Conservation (phyloP, 2,888 invertebrate genomes). For the Caenorhabditis plicata region DNA sequence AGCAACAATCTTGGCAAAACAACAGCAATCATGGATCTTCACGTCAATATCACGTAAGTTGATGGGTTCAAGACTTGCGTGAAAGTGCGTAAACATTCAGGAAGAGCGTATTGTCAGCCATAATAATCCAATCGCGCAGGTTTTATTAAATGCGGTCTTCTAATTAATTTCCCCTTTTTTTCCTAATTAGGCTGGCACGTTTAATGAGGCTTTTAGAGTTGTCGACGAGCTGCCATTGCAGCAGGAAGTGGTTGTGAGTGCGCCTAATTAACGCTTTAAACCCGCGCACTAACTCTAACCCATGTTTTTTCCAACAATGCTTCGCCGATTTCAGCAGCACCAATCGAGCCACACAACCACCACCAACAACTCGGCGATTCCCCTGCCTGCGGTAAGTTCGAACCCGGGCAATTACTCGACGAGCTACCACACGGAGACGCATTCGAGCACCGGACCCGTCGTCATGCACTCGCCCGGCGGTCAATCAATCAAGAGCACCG, state of each 20-base stretch:
- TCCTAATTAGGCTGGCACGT: not conserved
- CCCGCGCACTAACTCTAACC: no score
- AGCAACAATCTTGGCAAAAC: no score
- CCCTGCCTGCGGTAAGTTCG: conserved; percentile 11
- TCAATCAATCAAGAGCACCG: conserved; percentile 28
- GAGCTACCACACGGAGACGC: conserved; percentile 36
- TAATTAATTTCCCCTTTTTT: no score
- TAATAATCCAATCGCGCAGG: no score
- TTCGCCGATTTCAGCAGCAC: not conserved
- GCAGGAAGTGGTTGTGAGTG: not conserved
- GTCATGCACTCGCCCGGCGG: conserved; percentile 32
- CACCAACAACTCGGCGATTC: conserved; percentile 6
- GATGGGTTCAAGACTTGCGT: no score
- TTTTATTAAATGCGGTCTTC: no score
- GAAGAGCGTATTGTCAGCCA: not conserved
- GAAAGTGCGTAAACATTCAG: not conserved
- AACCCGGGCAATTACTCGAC: conserved; percentile 24
- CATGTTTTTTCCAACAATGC: no score
- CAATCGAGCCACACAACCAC: no score
- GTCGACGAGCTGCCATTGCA: not conserved
- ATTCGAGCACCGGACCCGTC: conserved; percentile 13
- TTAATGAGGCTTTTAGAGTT: not conserved
- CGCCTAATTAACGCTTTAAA: not conserved
- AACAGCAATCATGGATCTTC: conserved; percentile 4
- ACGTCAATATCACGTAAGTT: conserved; percentile 1